A percentile compares a stretch with the other conserved stretches of the same genome.
Evolutionary conservation across 2,797 vertebrate species (phyloP).

Genomic region (Zenarchopterus dispar): DNA sequence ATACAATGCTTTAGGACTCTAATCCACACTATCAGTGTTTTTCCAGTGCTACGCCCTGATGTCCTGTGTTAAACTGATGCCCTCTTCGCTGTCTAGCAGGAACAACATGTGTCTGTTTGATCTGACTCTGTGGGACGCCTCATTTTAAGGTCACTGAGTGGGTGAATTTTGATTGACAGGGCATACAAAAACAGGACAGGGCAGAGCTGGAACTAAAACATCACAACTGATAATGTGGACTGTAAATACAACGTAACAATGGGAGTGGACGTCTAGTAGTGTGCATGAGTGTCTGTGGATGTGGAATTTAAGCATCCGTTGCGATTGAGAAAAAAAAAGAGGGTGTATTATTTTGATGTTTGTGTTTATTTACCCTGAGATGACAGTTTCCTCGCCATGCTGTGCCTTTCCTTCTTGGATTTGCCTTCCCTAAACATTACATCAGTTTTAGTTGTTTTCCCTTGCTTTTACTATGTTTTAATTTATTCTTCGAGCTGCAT

Average conservation of each 20-base stretch:
- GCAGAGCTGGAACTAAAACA: conserved; percentile 54
- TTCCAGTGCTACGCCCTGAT: conserved; percentile 52
- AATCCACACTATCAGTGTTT: conserved; percentile 55
- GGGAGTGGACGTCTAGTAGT: conserved; percentile 12
- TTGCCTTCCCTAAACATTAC: too few species aligned
- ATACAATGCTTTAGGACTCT: conserved; percentile 6
- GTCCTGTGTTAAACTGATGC: conserved; percentile 31
- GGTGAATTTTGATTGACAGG: conserved; percentile 61
- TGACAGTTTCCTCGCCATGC: too few species aligned
- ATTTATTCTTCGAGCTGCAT: too few species aligned
- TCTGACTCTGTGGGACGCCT: neutral
- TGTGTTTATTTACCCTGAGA: neutral
- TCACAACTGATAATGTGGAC: conserved; percentile 53
- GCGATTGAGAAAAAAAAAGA: conserved; percentile 17
- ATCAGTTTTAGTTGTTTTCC: too few species aligned
- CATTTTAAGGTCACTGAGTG: conserved; percentile 53
- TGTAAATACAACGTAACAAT: conserved; percentile 18
- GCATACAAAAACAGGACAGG: conserved; percentile 69
- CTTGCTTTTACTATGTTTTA: too few species aligned
- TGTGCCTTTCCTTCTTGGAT: too few species aligned
- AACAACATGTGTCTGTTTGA: conserved; percentile 3
- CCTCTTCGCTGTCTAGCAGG: conserved; percentile 39
- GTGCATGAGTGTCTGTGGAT: conserved; percentile 5
- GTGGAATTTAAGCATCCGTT: conserved; percentile 14
- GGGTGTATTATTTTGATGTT: conserved; percentile 6